Conservation (phyloP, 1,140 invertebrate species). For the Zaprionus capensis region DNA sequence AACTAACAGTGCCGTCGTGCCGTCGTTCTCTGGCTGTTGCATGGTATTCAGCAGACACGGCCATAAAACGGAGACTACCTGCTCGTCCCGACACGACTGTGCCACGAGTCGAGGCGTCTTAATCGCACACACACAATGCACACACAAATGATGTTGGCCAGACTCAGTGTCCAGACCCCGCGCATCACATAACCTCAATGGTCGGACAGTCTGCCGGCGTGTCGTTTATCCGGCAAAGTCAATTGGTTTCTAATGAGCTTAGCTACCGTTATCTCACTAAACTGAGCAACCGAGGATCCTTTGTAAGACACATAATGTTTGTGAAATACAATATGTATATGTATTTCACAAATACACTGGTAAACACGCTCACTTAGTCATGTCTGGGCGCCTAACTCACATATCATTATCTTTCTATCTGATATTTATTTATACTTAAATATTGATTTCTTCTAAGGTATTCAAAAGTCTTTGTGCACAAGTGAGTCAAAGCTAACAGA, state of each 20-base stretch:
- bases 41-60: constrained; percentile 32
- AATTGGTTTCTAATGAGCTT: constrained; percentile 80
- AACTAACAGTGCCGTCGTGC: neutral
- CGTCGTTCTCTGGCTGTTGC: constrained; percentile 13
- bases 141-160: constrained; percentile 53
- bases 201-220: constrained; percentile 27
- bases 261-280: constrained; percentile 34
- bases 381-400: neutral
- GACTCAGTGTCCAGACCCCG: constrained; percentile 25
- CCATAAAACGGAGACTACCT: constrained; percentile 50
- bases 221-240: constrained; percentile 68
- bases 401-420: constrained; percentile 17
- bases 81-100: constrained; percentile 14
- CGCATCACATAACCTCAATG: constrained; percentile 5
- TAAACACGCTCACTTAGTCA: constrained; percentile 22
- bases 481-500: constrained; percentile 2
- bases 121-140: constrained; percentile 56
- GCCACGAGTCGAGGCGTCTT: constrained; percentile 42
- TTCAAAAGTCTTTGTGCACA: neutral
- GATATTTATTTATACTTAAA: constrained; percentile 23
- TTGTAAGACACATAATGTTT: neutral
- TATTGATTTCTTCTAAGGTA: constrained; percentile 3
- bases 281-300: neutral
- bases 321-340: too few species aligned
- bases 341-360: neutral